Evolutionary conservation across 1,140 invertebrate genomes (phyloP), one percentile per base, ranked within the genome.

Genomic region (Drosophila azteca): DNA sequence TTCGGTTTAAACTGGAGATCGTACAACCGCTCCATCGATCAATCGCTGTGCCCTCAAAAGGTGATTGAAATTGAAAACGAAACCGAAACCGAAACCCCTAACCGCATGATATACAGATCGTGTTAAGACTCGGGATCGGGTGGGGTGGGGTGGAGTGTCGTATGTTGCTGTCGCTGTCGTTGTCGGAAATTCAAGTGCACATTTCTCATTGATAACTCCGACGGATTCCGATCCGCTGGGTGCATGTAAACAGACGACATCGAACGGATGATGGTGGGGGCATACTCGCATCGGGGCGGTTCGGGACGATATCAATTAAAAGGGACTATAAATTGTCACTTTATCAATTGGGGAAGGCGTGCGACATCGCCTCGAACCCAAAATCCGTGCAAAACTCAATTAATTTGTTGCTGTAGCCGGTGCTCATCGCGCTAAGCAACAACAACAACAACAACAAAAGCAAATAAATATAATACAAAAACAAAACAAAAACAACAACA

Each of bases 111-210:
- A 58, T 70, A 69, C 67, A 70, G 67, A 58, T 70, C 67, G 52
- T 70, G 67, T 64, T 64, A 26, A 26, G 24, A 26, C 3, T 31
- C 31, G 29, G 0, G 4, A 26, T 26, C 24, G 35, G 3, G 13
- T 11, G 35, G 48, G 39, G 17, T 20, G 17, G 17, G 17, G 17
- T 20, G 17, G 17, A 1, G 17, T 20, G 17, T 22, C 24, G 20
- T 41, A 24, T 45, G n/a, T n/a, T n/a, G n/a, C n/a, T n/a, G n/a
- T n/a, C n/a, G 31, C 46, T 66, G 70, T 76, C 24, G 74, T 59
- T 85, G 78, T 88, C 82, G 82, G 82, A 85, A 85, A 87, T 87
- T 71, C 69, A 60, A 75, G 60, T 75, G 64, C 78, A 82, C 82
- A 85, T 87, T 85, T 85, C 65, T 85, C 81, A 85, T 68, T 82